Evolutionary conservation across 2,888 invertebrate genomes (phyloP).

Genomic region (Masnerella sp.): DNA sequence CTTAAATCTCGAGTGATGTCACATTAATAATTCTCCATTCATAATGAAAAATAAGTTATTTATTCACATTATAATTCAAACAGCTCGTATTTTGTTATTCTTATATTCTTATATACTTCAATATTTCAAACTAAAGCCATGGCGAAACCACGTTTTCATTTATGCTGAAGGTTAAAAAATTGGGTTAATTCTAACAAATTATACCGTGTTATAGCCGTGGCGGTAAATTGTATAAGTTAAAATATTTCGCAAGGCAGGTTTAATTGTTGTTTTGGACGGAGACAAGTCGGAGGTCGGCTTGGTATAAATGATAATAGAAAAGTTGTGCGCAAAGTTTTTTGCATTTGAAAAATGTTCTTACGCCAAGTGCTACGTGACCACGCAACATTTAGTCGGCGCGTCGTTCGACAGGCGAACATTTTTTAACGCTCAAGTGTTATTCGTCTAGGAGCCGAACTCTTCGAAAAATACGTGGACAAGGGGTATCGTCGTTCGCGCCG

Average conservation of each 20-base stretch:
- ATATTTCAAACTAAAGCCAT: too few relatives aligned
- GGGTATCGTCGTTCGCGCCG: neutral
- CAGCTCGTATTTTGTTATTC: too few relatives aligned
- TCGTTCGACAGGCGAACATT: constrained; percentile 52
- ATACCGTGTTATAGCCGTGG: too few relatives aligned
- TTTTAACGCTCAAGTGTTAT: constrained; percentile 47
- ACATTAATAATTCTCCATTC: too few relatives aligned
- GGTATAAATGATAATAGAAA: constrained; percentile 51
- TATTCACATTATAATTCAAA: too few relatives aligned
- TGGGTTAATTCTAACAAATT: too few relatives aligned
- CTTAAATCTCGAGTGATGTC: too few relatives aligned
- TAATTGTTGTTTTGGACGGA: constrained; percentile 32
- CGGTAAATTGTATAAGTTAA: too few relatives aligned
- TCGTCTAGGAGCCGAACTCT: constrained; percentile 40
- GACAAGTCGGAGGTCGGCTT: constrained; percentile 26
- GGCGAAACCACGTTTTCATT: too few relatives aligned
- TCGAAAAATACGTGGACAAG: constrained; percentile 13
- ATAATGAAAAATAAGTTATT: too few relatives aligned
- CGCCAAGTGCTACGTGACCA: constrained; percentile 52
- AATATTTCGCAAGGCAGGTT: neutral
- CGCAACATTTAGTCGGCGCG: constrained; percentile 49
- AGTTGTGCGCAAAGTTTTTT: constrained; percentile 43
- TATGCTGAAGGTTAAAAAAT: too few relatives aligned
- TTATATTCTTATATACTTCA: too few relatives aligned
- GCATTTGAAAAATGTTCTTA: constrained; percentile 47